A percentile compares a stretch with the other conserved stretches of the same genome.
phyloP scores from a whole-genome alignment of 2,888 invertebrate genomes.

The Anticlea derivata region DNA sequence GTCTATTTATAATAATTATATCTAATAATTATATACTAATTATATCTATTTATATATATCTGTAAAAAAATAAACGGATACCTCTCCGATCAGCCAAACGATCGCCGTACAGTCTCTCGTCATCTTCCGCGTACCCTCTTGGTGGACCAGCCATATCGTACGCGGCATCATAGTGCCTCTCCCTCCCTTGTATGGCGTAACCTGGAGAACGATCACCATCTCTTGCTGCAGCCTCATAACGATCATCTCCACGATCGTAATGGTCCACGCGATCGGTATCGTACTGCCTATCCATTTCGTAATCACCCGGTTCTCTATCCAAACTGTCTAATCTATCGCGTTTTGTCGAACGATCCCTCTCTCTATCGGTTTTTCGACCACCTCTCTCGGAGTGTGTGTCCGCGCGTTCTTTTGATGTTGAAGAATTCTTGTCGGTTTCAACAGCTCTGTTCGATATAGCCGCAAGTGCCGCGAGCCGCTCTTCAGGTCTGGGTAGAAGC shows the following conservation, averaged over 20 bases:
- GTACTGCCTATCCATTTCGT: constrained; percentile 76
- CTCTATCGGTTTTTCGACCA: constrained; percentile 73
- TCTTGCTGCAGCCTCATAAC: constrained; percentile 68
- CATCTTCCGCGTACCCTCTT: constrained; percentile 79
- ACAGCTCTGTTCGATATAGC: constrained; percentile 77
- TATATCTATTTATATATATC: too few species aligned
- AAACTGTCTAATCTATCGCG: constrained; percentile 75
- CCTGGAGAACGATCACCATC: constrained; percentile 76
- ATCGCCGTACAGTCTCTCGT: constrained; percentile 81
- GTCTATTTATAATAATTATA: too few species aligned
- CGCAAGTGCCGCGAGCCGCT: constrained; percentile 85
- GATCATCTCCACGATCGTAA: constrained; percentile 75
- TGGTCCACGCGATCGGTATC: constrained; percentile 80
- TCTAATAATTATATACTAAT: constrained; percentile 33
- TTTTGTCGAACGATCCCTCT: constrained; percentile 80
- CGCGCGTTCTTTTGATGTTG: constrained; percentile 74
- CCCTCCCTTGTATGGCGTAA: constrained; percentile 66
- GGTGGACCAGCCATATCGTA: constrained; percentile 76
- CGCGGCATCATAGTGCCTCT: constrained; percentile 75
- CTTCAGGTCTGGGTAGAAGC: constrained; percentile 85
- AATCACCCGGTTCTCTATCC: constrained; percentile 77
- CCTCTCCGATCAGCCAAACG: constrained; percentile 74
- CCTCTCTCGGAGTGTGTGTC: constrained; percentile 77
- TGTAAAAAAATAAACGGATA: constrained; percentile 51
- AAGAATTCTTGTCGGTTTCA: constrained; percentile 74